A percentile compares a stretch with the other conserved stretches of the same genome.
These are phyloP conservation scores for Tiaroga cobitis DNA, from an alignment of 2,797 vertebrate genomes.

Conservation along the genomic window DNA sequence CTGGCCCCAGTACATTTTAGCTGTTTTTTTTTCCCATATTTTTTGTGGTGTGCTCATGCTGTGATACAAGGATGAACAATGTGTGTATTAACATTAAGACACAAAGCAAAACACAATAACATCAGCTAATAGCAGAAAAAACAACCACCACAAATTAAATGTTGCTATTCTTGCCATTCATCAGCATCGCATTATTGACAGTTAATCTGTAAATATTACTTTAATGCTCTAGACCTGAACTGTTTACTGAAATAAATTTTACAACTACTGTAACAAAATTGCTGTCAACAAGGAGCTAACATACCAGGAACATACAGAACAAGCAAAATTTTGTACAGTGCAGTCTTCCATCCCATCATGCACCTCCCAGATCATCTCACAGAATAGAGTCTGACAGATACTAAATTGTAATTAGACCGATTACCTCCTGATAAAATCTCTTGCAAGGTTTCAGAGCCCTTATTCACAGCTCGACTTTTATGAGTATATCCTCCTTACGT, in stretches of 20 bases:
- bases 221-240: background rate
- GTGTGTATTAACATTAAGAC: background rate
- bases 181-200: background rate
- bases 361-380: slow-evolving; percentile 2
- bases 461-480: slow-evolving; percentile 62
- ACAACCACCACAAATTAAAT: background rate
- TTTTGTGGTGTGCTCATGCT: background rate
- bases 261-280: background rate
- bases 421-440: slow-evolving; percentile 73
- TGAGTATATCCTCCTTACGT: slow-evolving; percentile 63
- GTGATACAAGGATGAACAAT: background rate
- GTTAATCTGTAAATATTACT: background rate
- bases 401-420: slow-evolving; percentile 70
- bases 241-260: background rate
- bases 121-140: background rate
- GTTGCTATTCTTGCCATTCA: background rate
- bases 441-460: slow-evolving; percentile 41
- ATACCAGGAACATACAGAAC: background rate
- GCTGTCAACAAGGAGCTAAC: background rate
- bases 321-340: background rate
- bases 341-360: slow-evolving; percentile 48
- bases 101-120: background rate
- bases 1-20: background rate
- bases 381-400: slow-evolving; percentile 46
- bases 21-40: background rate